Conservation (phyloP, 2,113 vertebrate genomes). For the Enhydra lutris region DNA sequence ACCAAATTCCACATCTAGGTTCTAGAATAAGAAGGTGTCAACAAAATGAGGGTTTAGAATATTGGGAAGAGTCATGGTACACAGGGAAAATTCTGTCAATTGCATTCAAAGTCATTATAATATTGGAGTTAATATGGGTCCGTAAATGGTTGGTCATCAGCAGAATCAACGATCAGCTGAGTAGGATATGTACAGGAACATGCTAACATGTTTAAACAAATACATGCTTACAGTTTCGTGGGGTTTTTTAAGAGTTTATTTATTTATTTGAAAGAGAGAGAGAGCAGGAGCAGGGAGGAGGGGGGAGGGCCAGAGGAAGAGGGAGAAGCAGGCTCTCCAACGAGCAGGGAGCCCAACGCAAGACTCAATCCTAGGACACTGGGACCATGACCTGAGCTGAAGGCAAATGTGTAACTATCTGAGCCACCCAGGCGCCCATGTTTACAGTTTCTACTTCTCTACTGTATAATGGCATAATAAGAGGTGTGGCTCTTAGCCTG, state of each 20-base stretch:
- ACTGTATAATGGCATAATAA: neutral
- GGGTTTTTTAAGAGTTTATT: too few species aligned
- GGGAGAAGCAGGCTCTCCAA: too few species aligned
- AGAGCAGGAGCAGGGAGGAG: too few species aligned
- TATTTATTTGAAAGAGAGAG: too few species aligned
- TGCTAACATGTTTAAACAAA: neutral
- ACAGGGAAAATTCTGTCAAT: neutral
- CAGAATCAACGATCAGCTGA: neutral
- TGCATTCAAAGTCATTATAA: neutral
- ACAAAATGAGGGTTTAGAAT: neutral
- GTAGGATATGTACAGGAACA: neutral
- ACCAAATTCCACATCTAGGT: neutral
- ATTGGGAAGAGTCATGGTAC: neutral
- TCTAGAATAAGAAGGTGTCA: neutral
- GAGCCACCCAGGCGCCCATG: too few species aligned
- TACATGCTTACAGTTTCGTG: neutral
- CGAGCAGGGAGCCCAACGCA: fast-evolving
- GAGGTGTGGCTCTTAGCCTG: neutral
- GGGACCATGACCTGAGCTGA: too few species aligned
- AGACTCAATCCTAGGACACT: too few species aligned
- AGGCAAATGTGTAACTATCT: too few species aligned
- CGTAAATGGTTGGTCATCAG: neutral
- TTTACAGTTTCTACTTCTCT: neutral
- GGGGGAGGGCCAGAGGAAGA: too few species aligned
- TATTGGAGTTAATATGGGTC: neutral